Base-by-base conservation (phyloP, 2,113 vertebrate genomes). In the Aix galericulata region DNA sequence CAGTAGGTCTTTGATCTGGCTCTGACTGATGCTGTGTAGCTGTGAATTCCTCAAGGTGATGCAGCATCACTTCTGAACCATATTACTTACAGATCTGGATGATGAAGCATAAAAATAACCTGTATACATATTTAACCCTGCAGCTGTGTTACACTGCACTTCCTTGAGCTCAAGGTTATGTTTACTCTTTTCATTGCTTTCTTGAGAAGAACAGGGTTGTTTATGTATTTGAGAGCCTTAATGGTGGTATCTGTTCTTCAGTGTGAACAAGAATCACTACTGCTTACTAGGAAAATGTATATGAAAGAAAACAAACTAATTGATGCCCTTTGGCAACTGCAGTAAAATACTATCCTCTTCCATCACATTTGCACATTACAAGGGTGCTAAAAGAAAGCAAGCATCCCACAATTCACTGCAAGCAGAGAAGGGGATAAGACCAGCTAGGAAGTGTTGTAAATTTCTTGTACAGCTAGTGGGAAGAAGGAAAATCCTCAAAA, bases 1-100 rank as follows among this genome's bases (percentile, higher is more conserved):
- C 84, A 73, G 53, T 88, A 72, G 50, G 85, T 91, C 94, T 95
- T 97, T 97, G 94, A 91, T 97, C 79, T 94, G 56, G 11, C 38
- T 93, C 71, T 96, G 71, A 81, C 63, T 93, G 84, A 85, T 89
- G 52, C 79, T 88, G 53, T 11, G 3, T 68, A 79, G 64, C 68
- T 95, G 32, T 71, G 78, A 95, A 87, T 92, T 95, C 64, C 87
- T 92, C 64, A 87, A 90, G 71, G 52, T 90, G 89, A 67, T 2
- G n/a, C 40, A 91, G 31, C 67, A 83, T 59, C 64, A 82, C 50
- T 96, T 96, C 62, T 80, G 74, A 71, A 50, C 52, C 18, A 4
- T 74, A 23, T 83, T 87, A 36, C 38, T 79, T 60, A 60, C 71
- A 80, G 69, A 78, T 72, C 52, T 68, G 48, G 38, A 75, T 80